phyloP scores from a whole-genome alignment of 2,797 vertebrate species.

The Pseudotriccus pelzelni region DNA sequence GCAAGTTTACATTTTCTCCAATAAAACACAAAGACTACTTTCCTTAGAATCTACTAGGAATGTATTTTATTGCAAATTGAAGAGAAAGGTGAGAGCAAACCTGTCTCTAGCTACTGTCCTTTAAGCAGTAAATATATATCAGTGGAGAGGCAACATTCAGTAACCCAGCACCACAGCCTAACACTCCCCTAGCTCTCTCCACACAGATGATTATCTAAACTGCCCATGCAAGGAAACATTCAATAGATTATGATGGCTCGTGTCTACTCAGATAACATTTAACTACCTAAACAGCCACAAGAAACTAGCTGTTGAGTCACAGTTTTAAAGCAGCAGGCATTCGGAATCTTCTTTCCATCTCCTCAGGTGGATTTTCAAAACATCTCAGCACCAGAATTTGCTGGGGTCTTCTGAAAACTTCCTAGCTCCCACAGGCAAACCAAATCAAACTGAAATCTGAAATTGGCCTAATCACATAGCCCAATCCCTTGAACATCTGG shows the following conservation, averaged over 20 bases:
- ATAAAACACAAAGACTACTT: background rate
- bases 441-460: slow-evolving; percentile 1
- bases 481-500: slow-evolving; percentile 9
- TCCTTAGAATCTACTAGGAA: background rate
- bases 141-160: background rate
- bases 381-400: background rate
- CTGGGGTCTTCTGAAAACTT: background rate
- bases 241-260: background rate
- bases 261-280: background rate
- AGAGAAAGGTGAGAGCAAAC: background rate
- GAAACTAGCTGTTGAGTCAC: background rate
- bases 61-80: background rate
- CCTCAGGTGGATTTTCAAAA: background rate
- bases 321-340: background rate
- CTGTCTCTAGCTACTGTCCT: background rate
- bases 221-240: background rate
- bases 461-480: background rate
- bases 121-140: background rate
- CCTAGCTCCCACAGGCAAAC: background rate
- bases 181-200: background rate
- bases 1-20: background rate
- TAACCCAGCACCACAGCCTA: background rate
- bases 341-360: background rate
- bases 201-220: background rate
- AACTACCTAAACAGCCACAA: background rate